These are phyloP conservation scores for Cacoxenus indagator DNA, from an alignment of 2,888 invertebrate genomes.

Conservation along the genomic window DNA sequence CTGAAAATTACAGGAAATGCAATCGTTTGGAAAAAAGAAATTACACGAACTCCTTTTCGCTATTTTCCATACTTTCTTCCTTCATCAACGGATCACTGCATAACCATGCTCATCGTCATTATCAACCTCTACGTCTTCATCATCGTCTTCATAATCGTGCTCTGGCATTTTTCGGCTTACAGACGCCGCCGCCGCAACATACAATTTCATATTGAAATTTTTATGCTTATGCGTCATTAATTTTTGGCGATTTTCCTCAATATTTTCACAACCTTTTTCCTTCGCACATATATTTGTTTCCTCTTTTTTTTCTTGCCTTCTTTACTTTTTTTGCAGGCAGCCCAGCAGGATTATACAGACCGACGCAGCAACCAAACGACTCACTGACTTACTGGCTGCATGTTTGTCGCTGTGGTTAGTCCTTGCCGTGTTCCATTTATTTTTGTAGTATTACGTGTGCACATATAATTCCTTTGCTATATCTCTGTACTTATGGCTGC, in stretches of 20 bases:
- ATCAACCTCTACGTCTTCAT: neutral
- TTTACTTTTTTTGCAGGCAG: too few species aligned
- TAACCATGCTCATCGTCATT: neutral
- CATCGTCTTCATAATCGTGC: neutral
- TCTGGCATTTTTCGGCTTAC: neutral
- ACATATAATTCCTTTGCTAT: conserved; percentile 3
- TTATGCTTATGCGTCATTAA: conserved; percentile 54
- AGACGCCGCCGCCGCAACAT: neutral
- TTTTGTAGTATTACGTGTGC: too few species aligned
- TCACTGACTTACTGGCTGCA: conserved; percentile 10
- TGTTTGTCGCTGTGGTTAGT: neutral
- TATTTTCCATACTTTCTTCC: neutral
- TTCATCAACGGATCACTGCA: neutral
- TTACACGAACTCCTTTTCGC: neutral
- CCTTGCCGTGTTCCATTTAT: too few species aligned
- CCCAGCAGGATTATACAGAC: too few species aligned
- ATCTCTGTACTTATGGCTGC: conserved; percentile 9
- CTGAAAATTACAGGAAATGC: neutral
- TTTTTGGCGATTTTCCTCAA: conserved; percentile 37
- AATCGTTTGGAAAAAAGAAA: conserved; percentile 11
- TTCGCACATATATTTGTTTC: too few species aligned
- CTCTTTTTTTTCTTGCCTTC: too few species aligned
- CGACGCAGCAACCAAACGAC: too few species aligned
- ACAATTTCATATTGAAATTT: conserved; percentile 36
- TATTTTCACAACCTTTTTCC: neutral